phyloP scores from a whole-genome alignment of 2,113 vertebrate genomes.

The Coryphaenoides rupestris region DNA sequence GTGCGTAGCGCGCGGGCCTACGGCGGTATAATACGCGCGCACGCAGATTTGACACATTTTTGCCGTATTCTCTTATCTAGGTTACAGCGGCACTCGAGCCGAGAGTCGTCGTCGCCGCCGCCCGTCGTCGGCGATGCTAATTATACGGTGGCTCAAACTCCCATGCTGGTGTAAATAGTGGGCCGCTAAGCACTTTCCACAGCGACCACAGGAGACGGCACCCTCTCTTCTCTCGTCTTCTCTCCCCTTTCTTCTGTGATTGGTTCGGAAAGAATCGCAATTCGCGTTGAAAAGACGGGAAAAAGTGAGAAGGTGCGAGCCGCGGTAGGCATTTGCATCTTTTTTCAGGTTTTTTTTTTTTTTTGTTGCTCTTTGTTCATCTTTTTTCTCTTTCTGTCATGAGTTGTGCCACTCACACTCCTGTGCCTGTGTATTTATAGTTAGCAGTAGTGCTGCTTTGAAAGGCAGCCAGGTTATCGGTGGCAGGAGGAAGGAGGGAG shows the following conservation, averaged over 20 bases:
- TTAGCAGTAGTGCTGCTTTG: conserved; percentile 30
- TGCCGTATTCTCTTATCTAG: conserved; percentile 16
- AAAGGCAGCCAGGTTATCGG: conserved; percentile 41
- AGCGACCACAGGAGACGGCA: conserved; percentile 8
- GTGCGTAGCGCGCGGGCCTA: no score
- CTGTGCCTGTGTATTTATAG: conserved; percentile 57
- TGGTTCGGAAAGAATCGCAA: conserved; percentile 51
- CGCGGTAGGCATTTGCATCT: conserved; percentile 18
- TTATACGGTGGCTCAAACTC: conserved; percentile 46
- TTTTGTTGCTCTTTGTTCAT: no score
- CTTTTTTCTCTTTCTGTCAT: conserved; percentile 17
- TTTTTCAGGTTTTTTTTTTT: conserved; percentile 22
- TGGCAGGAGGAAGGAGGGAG: conserved; percentile 7
- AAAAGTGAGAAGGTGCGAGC: conserved; percentile 32
- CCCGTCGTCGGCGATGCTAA: conserved; percentile 33
- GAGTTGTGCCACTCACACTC: conserved; percentile 38
- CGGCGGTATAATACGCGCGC: no score
- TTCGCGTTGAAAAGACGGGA: conserved; percentile 25
- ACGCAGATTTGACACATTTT: not conserved
- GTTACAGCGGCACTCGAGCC: conserved; percentile 36
- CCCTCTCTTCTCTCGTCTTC: conserved; percentile 1
- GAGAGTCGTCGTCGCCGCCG: no score
- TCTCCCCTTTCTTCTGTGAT: conserved; percentile 43
- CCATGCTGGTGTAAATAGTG: conserved; percentile 31
- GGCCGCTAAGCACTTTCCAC: conserved; percentile 21